Base-by-base conservation (phyloP, 2,888 invertebrate genomes). In the Hyles lineata region DNA sequence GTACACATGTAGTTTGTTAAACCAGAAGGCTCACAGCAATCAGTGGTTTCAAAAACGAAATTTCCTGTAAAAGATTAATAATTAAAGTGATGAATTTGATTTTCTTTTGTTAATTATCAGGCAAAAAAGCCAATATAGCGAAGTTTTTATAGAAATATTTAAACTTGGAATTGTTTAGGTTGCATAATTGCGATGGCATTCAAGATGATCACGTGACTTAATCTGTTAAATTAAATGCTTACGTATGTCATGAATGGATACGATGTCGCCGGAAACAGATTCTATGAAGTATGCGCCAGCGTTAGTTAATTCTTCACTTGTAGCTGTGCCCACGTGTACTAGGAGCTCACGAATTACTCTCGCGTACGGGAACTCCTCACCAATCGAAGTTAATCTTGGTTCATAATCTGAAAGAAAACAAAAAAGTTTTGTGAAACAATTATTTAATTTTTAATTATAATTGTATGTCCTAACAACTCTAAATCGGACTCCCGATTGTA, bases 231-330 rank as follows among this genome's bases (percentile, higher is more conserved):
- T 9, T 67, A 72, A 1, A n/a, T 59, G 23, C 73, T 77, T 74
- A 85, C 88, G 81, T 50, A 83, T 80, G 69, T 89, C 88, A 23
- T 86, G 85, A 21, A 81, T 70, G 8, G 83, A 79, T 8, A 79
- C 74, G 2, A 82, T 61, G 50, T 88, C 88, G 2, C 61, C 76
- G 25, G 73, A 74, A 17, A 79, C 59, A 11, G 78, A 80, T 50
- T 79, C 78, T 8, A 77, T 71, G 32, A 76, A 80, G 70, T 84
- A 76, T 0, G 79, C 69, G 0, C 80, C 21, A 2, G 84, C 75
- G 25, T 82, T 81, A 1, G 84, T 86, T 32, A 84, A 82, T 1
- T 29, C 67, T 3, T 29, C 71, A 73, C 84, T 83, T 1, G 80
- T 77, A 1, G 81, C 79, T 6, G 74, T 75, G 1, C 85, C 85